Conservation (phyloP, 2,888 invertebrate species). For the Strigamia maritima region DNA sequence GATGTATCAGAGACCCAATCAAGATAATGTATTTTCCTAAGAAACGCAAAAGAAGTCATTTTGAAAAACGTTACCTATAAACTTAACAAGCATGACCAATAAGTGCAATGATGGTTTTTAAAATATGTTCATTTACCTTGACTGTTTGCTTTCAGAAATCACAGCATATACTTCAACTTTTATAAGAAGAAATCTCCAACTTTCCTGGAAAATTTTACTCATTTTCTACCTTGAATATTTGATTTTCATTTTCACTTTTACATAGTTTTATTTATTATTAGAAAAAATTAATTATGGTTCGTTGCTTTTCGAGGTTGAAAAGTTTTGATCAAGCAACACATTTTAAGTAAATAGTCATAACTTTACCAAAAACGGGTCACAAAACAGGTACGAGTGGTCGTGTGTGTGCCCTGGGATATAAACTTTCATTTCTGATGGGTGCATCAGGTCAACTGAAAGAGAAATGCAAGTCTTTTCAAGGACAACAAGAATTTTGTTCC, state of each 20-base stretch:
- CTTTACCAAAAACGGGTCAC: slow-evolving; percentile 7
- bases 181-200: neutral
- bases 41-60: neutral
- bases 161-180: neutral
- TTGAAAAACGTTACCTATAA: neutral
- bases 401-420: neutral
- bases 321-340: neutral
- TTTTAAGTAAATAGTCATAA: neutral
- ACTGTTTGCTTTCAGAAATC: neutral
- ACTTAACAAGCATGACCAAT: neutral
- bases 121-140: neutral
- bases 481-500: neutral
- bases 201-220: neutral
- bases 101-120: neutral
- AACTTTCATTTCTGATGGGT: neutral
- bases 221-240: neutral
- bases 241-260: neutral
- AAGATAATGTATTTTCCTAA: neutral
- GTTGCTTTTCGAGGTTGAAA: neutral
- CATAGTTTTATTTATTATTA: neutral
- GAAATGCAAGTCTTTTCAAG: neutral
- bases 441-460: neutral
- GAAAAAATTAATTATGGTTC: neutral
- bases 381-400: slow-evolving; percentile 1
- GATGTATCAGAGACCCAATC: no score